These are phyloP conservation scores for Trisateles emortualis DNA, from an alignment of 2,888 invertebrate species.

Conservation along the genomic window DNA sequence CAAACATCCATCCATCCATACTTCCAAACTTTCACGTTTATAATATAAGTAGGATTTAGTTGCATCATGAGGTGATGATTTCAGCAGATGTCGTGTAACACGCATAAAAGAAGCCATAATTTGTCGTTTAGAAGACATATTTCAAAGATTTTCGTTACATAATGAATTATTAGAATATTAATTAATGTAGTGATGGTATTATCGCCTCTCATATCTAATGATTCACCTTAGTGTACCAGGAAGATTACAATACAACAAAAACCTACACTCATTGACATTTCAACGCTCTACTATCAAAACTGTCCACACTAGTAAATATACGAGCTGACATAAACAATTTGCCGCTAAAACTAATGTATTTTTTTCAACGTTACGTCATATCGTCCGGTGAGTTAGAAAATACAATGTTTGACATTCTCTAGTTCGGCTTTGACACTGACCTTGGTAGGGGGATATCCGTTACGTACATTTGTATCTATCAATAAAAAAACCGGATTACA, in stretches of 20 bases:
- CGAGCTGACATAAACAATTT: not conserved
- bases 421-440: slow-evolving; percentile 45
- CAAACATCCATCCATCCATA: too few relatives aligned
- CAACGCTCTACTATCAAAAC: not conserved
- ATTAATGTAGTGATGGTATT: too few relatives aligned
- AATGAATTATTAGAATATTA: too few relatives aligned
- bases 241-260: slow-evolving; percentile 1
- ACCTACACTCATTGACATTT: slow-evolving; percentile 1
- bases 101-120: too few relatives aligned
- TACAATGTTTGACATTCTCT: slow-evolving; percentile 22
- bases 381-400: slow-evolving; percentile 30
- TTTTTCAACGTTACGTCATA: slow-evolving; percentile 22
- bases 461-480: slow-evolving; percentile 25
- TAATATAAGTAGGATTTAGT: too few relatives aligned
- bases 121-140: too few relatives aligned
- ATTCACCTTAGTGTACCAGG: not conserved
- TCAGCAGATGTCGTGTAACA: too few relatives aligned
- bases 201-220: too few relatives aligned
- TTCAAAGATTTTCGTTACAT: too few relatives aligned
- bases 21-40: too few relatives aligned
- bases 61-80: too few relatives aligned
- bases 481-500: slow-evolving; percentile 28
- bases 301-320: slow-evolving; percentile 1
- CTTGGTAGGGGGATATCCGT: slow-evolving; percentile 47
- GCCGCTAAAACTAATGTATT: not conserved